These are phyloP conservation scores for Daboia siamensis DNA, from an alignment of 2,113 vertebrate genomes.

Conservation along the genomic window DNA sequence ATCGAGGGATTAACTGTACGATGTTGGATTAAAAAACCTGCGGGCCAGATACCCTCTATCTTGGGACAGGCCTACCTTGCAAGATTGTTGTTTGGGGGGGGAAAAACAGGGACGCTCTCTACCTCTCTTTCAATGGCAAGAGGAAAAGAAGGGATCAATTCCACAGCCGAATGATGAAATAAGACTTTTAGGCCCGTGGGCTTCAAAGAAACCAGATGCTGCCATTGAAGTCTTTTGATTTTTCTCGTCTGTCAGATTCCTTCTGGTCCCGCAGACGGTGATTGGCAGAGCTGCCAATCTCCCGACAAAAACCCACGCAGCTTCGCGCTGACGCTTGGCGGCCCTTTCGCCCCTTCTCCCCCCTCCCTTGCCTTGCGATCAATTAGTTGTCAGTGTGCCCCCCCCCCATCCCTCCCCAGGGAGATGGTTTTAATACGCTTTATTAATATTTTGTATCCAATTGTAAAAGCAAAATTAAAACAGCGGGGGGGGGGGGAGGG, in stretches of 20 bases:
- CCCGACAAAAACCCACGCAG: background rate
- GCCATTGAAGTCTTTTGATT: background rate
- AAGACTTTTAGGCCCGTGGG: background rate
- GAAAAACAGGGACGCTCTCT: background rate
- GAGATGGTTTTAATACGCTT: background rate
- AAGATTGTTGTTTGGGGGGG: background rate
- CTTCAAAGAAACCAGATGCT: background rate
- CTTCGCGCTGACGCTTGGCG: background rate
- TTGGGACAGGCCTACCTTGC: background rate
- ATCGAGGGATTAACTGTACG: too few relatives aligned
- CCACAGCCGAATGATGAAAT: background rate
- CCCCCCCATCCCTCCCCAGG: background rate
- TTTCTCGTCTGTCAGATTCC: background rate
- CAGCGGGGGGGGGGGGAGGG: background rate
- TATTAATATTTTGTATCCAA: background rate
- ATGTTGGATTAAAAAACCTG: too few relatives aligned
- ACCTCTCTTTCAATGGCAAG: background rate
- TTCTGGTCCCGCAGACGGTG: background rate
- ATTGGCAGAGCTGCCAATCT: background rate
- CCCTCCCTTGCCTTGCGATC: background rate
- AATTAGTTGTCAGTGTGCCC: background rate
- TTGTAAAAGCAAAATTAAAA: conserved; percentile 16
- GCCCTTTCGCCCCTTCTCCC: background rate
- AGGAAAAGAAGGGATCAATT: background rate
- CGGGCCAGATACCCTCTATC: background rate